Evolutionary conservation across 2,113 vertebrate genomes (phyloP).

Genomic region (Mustelus asterias): DNA sequence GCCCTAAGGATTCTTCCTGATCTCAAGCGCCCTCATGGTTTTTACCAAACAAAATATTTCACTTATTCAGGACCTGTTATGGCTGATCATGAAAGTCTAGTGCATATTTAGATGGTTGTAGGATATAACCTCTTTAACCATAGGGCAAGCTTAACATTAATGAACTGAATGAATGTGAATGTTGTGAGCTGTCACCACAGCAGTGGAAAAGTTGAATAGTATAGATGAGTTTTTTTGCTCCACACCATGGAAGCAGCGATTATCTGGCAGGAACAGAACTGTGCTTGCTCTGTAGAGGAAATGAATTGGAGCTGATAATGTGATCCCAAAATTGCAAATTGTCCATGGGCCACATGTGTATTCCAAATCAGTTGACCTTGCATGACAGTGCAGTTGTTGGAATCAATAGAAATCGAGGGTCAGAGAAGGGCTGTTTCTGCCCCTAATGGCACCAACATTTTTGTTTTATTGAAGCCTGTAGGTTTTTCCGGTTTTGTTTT

Average conservation of each 20-base stretch:
- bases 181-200: not conserved
- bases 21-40: not conserved
- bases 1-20: not conserved
- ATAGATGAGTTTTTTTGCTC: not conserved
- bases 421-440: not conserved
- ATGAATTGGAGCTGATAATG: not conserved
- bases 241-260: not conserved
- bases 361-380: not conserved
- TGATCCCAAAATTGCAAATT: not conserved
- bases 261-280: not conserved
- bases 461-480: not conserved
- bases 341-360: not conserved
- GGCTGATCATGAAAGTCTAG: not conserved
- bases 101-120: not conserved
- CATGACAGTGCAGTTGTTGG: not conserved
- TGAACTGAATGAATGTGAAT: not conserved
- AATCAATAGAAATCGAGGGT: not conserved
- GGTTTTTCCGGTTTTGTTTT: not conserved
- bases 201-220: not conserved
- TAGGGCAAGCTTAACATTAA: not conserved
- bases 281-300: not conserved
- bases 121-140: not conserved
- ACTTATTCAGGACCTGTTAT: not conserved
- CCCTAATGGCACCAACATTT: not conserved
- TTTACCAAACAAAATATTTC: not conserved